Evolutionary conservation across 2,797 vertebrate species (phyloP).

Genomic region (Leptatherina wallacei): DNA sequence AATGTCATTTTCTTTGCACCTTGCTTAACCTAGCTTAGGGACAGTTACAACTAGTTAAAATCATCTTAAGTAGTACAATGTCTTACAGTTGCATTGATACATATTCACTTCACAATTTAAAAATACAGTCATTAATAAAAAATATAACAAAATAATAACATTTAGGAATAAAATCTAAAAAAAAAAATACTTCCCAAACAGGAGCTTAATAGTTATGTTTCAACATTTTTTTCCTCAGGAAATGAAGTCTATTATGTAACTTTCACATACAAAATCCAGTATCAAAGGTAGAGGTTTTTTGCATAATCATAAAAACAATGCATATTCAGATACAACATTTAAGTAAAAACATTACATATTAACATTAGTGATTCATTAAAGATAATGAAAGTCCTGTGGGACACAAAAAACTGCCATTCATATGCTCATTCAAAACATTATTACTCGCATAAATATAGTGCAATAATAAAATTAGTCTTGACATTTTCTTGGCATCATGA

Average conservation of each 20-base stretch:
- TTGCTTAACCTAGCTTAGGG: background rate
- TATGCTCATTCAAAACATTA: constrained; percentile 18
- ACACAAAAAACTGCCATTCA: constrained; percentile 58
- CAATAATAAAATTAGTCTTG: constrained; percentile 39
- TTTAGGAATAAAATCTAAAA: background rate
- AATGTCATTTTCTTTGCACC: background rate
- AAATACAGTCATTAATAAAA: background rate
- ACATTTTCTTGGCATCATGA: constrained; percentile 41
- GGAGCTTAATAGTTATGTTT: background rate
- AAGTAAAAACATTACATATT: background rate
- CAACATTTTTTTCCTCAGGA: background rate
- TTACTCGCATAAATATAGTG: constrained; percentile 38
- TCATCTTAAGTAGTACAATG: background rate
- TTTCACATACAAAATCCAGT: background rate
- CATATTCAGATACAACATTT: background rate
- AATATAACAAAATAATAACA: background rate
- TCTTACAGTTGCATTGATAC: background rate
- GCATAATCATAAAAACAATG: background rate
- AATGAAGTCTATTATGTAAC: background rate
- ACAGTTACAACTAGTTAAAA: background rate
- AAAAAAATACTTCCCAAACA: background rate
- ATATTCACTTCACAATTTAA: background rate
- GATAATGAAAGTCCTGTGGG: constrained; percentile 45
- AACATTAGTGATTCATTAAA: background rate
- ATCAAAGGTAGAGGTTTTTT: background rate